phyloP scores from a whole-genome alignment of 2,888 invertebrate species.

The Eupithecia dodoneata region DNA sequence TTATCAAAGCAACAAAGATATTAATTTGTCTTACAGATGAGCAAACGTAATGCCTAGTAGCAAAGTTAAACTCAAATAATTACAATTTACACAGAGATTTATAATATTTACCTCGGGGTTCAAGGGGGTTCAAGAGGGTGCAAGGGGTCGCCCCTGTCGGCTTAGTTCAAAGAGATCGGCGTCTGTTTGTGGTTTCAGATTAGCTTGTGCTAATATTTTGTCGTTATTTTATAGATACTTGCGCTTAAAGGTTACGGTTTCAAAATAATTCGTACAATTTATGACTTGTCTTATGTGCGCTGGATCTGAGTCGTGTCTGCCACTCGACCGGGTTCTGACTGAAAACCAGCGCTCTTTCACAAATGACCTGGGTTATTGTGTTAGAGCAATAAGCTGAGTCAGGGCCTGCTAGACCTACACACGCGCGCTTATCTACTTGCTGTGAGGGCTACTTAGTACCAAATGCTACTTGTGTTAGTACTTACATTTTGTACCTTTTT shows the following conservation, averaged over 20 bases:
- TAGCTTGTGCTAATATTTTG: slow-evolving; percentile 19
- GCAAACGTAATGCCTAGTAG: neutral
- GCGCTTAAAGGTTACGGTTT: neutral
- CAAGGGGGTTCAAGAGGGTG: neutral
- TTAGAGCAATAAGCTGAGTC: no score
- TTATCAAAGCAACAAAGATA: neutral
- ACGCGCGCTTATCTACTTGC: no score
- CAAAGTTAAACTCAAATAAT: slow-evolving; percentile 14
- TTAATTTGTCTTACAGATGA: slow-evolving; percentile 7
- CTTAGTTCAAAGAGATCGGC: slow-evolving; percentile 16
- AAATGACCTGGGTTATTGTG: no score
- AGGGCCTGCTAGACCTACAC: no score
- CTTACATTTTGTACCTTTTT: no score
- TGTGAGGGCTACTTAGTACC: no score
- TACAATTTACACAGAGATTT: slow-evolving; percentile 20
- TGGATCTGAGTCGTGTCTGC: no score
- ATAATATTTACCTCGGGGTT: slow-evolving; percentile 18
- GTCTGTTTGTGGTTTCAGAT: slow-evolving; percentile 24
- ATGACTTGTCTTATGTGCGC: no score
- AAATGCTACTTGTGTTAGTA: no score
- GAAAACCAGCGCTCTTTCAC: no score
- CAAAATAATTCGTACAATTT: neutral
- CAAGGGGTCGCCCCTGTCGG: slow-evolving; percentile 1
- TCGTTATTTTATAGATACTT: slow-evolving; percentile 5
- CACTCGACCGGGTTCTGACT: no score